Evolutionary conservation across 2,113 vertebrate species (phyloP).

Genomic region (Tragulus kanchil): DNA sequence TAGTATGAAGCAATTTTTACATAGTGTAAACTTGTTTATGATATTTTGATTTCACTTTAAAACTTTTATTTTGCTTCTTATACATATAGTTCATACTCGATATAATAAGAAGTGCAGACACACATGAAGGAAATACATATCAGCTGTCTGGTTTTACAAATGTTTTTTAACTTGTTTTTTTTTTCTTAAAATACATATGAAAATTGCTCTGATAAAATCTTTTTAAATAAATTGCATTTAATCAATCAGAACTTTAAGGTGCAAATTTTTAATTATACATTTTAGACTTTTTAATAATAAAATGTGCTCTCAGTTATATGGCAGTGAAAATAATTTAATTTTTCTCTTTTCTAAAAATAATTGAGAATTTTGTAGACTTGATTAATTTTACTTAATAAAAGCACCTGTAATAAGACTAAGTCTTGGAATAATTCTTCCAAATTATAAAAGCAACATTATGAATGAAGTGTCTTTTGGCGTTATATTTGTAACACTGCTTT

Average conservation of each 20-base stretch:
- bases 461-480: neutral
- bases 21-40: conserved; percentile 80
- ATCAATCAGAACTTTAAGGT: conserved; percentile 57
- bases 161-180: no score
- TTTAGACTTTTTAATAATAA: conserved; percentile 75
- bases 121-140: conserved; percentile 76
- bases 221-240: conserved; percentile 64
- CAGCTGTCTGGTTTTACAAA: conserved; percentile 84
- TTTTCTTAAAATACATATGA: conserved; percentile 65
- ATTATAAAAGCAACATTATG: conserved; percentile 69
- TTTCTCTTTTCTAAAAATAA: conserved; percentile 41
- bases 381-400: conserved; percentile 76
- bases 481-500: conserved; percentile 4
- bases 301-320: conserved; percentile 41
- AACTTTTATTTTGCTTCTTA: conserved; percentile 80
- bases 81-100: conserved; percentile 73
- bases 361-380: neutral
- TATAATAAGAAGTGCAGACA: conserved; percentile 75
- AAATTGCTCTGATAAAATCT: conserved; percentile 64
- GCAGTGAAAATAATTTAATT: conserved; percentile 24
- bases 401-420: conserved; percentile 43
- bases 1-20: conserved; percentile 78
- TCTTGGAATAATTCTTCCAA: conserved; percentile 68
- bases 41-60: conserved; percentile 83
- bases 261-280: conserved; percentile 73